These are phyloP conservation scores for Aphis craccivora DNA, from an alignment of 1,140 invertebrate genomes.

Conservation along the genomic window DNA sequence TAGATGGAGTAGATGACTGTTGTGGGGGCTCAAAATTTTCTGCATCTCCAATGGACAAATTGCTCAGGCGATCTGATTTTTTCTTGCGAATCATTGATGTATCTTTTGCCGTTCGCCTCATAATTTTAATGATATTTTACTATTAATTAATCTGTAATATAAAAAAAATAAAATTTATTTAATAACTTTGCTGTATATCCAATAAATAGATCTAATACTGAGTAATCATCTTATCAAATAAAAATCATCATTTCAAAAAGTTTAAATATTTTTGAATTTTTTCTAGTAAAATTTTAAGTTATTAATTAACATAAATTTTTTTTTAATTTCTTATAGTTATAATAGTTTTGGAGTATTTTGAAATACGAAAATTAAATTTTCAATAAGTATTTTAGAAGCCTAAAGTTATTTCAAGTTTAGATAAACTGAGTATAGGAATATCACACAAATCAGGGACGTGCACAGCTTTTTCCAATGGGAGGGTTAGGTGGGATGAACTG, in stretches of 20 bases:
- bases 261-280: too few relatives aligned
- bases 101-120: background rate
- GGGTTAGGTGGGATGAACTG: too few relatives aligned
- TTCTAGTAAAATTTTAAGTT: too few relatives aligned
- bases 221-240: too few relatives aligned
- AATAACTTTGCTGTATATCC: background rate
- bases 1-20: conserved; percentile 44
- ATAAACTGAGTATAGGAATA: too few relatives aligned
- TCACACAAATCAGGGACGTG: too few relatives aligned
- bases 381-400: too few relatives aligned
- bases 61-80: background rate
- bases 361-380: background rate
- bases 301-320: too few relatives aligned
- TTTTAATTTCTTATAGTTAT: background rate
- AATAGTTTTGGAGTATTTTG: background rate
- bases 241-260: too few relatives aligned
- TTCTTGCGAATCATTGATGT: background rate
- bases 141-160: background rate
- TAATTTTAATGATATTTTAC: background rate
- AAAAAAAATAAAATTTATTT: background rate
- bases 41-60: conserved; percentile 7
- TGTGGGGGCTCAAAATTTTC: conserved; percentile 49
- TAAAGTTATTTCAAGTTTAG: too few relatives aligned
- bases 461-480: too few relatives aligned
- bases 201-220: too few relatives aligned